These are phyloP conservation scores for Heteromyza rotundicornis DNA, from an alignment of 2,888 invertebrate genomes.

Conservation along the genomic window DNA sequence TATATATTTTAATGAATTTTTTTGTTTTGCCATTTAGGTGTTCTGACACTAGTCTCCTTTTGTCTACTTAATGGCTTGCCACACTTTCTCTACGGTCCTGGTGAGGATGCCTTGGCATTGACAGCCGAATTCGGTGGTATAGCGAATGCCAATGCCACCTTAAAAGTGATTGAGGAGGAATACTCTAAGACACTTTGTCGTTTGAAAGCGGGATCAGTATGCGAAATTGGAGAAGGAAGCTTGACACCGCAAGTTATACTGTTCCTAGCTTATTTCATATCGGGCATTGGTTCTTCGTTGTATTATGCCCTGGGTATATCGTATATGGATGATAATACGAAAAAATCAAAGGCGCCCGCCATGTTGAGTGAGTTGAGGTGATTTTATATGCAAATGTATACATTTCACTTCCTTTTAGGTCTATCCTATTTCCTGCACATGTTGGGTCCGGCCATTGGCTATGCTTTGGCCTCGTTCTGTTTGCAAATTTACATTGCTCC, in stretches of 20 bases:
- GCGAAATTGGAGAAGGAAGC: slow-evolving; percentile 66
- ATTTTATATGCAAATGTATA: slow-evolving; percentile 12
- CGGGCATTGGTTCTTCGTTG: slow-evolving; percentile 73
- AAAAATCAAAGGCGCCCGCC: slow-evolving; percentile 74
- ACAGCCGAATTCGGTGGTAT: slow-evolving; percentile 68
- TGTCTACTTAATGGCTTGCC: slow-evolving; percentile 73
- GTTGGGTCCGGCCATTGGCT: slow-evolving; percentile 74
- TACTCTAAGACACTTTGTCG: slow-evolving; percentile 68
- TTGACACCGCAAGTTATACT: slow-evolving; percentile 70
- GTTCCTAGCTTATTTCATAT: slow-evolving; percentile 73
- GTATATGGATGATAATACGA: slow-evolving; percentile 80
- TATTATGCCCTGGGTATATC: slow-evolving; percentile 74
- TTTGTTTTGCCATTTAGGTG: slow-evolving; percentile 46
- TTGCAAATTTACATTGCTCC: slow-evolving; percentile 73
- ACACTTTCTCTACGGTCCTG: slow-evolving; percentile 73
- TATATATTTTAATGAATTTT: background rate
- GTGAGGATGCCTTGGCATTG: slow-evolving; percentile 69
- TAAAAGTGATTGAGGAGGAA: slow-evolving; percentile 63
- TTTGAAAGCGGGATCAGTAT: slow-evolving; percentile 59
- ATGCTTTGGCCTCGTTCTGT: slow-evolving; percentile 70
- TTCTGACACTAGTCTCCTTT: slow-evolving; percentile 69
- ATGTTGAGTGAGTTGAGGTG: slow-evolving; percentile 72
- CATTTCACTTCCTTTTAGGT: slow-evolving; percentile 56
- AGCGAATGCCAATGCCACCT: slow-evolving; percentile 61
- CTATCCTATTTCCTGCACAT: slow-evolving; percentile 73